Conservation (phyloP, 2,113 vertebrate species). For the Mustelus asterias region DNA sequence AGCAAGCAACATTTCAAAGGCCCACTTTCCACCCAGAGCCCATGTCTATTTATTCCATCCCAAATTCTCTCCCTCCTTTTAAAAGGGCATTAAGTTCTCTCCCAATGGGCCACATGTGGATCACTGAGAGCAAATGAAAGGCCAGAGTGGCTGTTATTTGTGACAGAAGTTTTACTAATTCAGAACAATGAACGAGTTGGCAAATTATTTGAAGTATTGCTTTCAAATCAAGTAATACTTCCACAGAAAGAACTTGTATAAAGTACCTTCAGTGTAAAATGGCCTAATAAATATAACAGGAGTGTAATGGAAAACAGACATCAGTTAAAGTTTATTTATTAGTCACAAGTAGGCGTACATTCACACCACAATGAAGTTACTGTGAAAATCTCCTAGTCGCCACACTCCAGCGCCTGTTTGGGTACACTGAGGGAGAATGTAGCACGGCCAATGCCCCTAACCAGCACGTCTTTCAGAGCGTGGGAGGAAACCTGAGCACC, state of each 20-base stretch:
- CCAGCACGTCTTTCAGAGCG: too few relatives aligned
- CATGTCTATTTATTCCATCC: neutral
- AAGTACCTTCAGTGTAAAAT: neutral
- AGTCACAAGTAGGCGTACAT: too few relatives aligned
- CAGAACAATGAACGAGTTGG: neutral
- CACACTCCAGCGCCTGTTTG: too few relatives aligned
- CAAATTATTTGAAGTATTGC: neutral
- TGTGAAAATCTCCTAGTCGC: too few relatives aligned
- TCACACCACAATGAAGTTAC: too few relatives aligned
- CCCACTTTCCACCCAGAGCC: neutral
- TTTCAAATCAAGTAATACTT: neutral
- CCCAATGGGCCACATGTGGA: neutral
- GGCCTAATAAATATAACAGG: neutral
- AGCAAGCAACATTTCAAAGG: neutral
- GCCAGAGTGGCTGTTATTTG: neutral
- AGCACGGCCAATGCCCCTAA: too few relatives aligned
- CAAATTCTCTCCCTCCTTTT: fast-evolving
- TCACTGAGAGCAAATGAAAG: fast-evolving
- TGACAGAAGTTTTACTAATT: neutral
- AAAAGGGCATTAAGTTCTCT: fast-evolving
- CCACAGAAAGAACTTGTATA: neutral
- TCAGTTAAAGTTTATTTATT: neutral
- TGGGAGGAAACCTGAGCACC: too few relatives aligned
- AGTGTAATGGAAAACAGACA: neutral
- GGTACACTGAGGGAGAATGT: too few relatives aligned